Evolutionary conservation across 2,888 invertebrate genomes (phyloP).

Genomic region (Acanthosepion lycidas): DNA sequence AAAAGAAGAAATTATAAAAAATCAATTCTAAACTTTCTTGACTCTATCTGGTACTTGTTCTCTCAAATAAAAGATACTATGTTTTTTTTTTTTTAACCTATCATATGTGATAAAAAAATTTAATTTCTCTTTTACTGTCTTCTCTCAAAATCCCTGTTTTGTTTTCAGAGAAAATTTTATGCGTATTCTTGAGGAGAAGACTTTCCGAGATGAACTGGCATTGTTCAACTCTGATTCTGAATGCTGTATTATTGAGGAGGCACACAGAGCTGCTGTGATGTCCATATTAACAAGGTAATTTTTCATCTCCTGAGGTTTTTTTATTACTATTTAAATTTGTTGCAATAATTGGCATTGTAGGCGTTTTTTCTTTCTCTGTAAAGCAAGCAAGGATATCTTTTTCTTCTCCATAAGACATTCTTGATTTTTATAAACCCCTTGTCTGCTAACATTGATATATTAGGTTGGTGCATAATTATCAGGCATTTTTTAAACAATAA

Average conservation of each 20-base stretch:
- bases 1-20: neutral
- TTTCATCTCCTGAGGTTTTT: neutral
- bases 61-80: too few relatives aligned
- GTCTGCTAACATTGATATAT: too few relatives aligned
- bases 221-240: constrained; percentile 86
- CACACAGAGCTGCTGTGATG: constrained; percentile 80
- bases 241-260: constrained; percentile 80
- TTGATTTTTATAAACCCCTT: too few relatives aligned
- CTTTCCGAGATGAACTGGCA: constrained; percentile 88
- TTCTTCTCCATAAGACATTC: too few relatives aligned
- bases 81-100: too few relatives aligned
- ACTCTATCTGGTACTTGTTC: neutral
- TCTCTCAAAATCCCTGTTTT: constrained; percentile 16
- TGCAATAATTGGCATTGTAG: too few relatives aligned
- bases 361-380: too few relatives aligned
- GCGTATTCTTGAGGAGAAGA: constrained; percentile 88
- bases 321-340: too few relatives aligned
- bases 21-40: neutral
- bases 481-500: too few relatives aligned
- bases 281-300: constrained; percentile 41
- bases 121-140: neutral
- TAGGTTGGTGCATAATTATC: too few relatives aligned
- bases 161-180: constrained; percentile 82
- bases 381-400: too few relatives aligned
- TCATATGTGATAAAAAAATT: neutral